Conservation (phyloP, 1,140 invertebrate genomes). For the Tetramorium alpestre region DNA sequence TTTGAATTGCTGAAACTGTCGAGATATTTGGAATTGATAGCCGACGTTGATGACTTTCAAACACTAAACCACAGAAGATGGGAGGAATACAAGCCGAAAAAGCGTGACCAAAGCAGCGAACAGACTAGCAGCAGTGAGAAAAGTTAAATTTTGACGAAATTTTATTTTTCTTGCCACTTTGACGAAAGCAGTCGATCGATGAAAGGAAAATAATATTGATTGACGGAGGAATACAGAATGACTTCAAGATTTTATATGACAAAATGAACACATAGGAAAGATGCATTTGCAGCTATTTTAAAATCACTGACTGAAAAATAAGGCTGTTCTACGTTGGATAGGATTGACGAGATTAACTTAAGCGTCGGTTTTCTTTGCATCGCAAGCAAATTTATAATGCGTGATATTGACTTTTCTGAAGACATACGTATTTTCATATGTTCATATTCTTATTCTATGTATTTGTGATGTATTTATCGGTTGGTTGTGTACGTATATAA, state of each 20-base stretch:
- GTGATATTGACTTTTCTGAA: slow-evolving; percentile 11
- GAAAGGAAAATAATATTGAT: background rate
- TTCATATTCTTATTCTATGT: slow-evolving; percentile 56
- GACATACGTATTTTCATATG: slow-evolving; percentile 69
- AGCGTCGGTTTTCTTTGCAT: background rate
- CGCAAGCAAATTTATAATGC: slow-evolving; percentile 31
- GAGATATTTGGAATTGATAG: slow-evolving; percentile 95
- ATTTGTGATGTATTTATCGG: slow-evolving; percentile 70
- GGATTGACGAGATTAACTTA: background rate
- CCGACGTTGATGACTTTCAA: slow-evolving; percentile 93
- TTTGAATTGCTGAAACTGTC: slow-evolving; percentile 93
- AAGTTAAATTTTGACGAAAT: background rate
- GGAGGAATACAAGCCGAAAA: slow-evolving; percentile 91
- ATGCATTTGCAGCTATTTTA: slow-evolving; percentile 23
- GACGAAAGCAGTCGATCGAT: background rate
- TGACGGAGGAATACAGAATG: background rate
- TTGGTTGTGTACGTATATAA: slow-evolving; percentile 50
- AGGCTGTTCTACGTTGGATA: slow-evolving; percentile 17
- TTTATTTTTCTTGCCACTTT: background rate
- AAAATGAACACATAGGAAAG: background rate
- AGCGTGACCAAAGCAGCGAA: slow-evolving; percentile 55
- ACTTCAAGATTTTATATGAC: slow-evolving; percentile 40
- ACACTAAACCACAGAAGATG: slow-evolving; percentile 95
- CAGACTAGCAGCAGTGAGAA: slow-evolving; percentile 57
- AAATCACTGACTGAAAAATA: slow-evolving; percentile 21